Base-by-base conservation (phyloP, 2,113 vertebrate genomes). In the Ariopsis seemanni region DNA sequence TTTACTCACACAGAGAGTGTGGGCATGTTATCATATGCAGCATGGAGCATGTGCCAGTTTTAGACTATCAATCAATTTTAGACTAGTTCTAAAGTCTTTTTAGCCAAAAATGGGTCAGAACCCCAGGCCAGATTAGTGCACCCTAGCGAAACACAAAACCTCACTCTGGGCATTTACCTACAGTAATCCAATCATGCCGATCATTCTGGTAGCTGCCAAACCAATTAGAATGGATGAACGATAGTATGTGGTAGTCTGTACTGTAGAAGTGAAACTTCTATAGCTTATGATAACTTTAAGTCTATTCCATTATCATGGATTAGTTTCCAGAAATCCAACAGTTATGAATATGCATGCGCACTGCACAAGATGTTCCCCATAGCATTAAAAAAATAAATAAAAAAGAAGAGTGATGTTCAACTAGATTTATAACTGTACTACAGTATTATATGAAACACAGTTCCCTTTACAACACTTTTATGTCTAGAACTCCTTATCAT, bases 161-260 rank as follows among this genome's bases (percentile, higher is more conserved):
- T 57, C 72, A 86, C 74, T 78, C 15, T 67, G 82, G 60, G 62
- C 42, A 27, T 65, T 65, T 67, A 65, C 25, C 82, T 27, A 83
- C 62, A 25, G 48, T 83, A 85, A 83, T 83, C 82, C 34, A 83
- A 83, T 83, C 82, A 83, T 48, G 25, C 12, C n/a, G 42, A 52
- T 50, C 14, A 18, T 83, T 52, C 62, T 83, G 58, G 42, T 83
- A 65, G 42, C 42, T 50, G 60, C 81, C 42, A 48, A 83, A 15
- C 34, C 60, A 83, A 81, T 81, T 57, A 22, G 17, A 34, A 5
- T 42, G n/a, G 18, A 53, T 57, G 52, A 72, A 72, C 67, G 30
- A 34, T 30, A 57, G 55, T 82, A 42, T 34, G 18, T 80, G 53
- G 53, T 30, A 53, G 50, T 55, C 60, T 27, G 82, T 50, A 10